phyloP scores from a whole-genome alignment of 2,888 invertebrate species.

The Troglohyphantes excavatus region DNA sequence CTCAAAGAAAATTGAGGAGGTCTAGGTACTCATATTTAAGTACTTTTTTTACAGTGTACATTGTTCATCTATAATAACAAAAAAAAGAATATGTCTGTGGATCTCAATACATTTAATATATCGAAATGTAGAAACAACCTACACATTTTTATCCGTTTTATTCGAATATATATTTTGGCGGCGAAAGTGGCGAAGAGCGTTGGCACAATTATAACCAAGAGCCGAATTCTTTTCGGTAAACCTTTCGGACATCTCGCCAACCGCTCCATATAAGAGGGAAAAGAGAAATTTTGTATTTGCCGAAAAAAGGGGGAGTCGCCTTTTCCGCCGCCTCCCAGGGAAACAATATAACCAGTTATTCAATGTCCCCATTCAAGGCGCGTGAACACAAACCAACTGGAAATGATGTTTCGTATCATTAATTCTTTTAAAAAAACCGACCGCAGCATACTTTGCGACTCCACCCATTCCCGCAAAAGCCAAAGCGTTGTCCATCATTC shows the following conservation, averaged over 20 bases:
- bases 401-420: conserved; percentile 78
- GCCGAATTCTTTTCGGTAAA: conserved; percentile 43
- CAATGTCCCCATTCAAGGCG: conserved; percentile 73
- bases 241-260: conserved; percentile 62
- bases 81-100: no score
- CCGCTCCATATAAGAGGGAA: conserved; percentile 60
- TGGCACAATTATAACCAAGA: conserved; percentile 48
- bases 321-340: conserved; percentile 48
- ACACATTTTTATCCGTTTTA: no score
- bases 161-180: no score
- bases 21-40: no score
- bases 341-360: conserved; percentile 79
- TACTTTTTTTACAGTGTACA: no score
- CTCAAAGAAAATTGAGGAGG: no score
- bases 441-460: conserved; percentile 68
- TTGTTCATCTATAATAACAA: no score
- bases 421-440: conserved; percentile 73
- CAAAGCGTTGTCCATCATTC: conserved; percentile 76
- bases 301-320: conserved; percentile 43
- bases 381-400: conserved; percentile 76
- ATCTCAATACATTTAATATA: no score
- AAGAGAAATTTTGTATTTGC: conserved; percentile 40
- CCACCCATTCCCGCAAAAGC: conserved; percentile 74
- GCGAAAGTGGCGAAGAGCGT: conserved; percentile 37
- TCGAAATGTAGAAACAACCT: no score